A percentile compares a stretch with the other conserved stretches of the same genome.
These are phyloP conservation scores for Okapia johnstoni DNA, from an alignment of 2,113 vertebrate genomes.

Conservation along the genomic window DNA sequence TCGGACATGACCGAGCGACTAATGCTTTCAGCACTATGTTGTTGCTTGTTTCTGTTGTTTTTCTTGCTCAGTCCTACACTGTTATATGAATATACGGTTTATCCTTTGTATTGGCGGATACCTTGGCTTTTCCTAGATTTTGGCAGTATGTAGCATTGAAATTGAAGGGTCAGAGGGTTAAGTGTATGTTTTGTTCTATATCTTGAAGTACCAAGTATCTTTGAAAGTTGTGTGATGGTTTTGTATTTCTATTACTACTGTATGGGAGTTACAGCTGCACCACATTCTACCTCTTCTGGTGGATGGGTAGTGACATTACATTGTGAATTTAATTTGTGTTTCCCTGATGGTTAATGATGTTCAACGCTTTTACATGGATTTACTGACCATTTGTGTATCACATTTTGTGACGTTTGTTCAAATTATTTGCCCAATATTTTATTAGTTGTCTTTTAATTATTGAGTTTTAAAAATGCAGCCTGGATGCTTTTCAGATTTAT, in stretches of 20 bases:
- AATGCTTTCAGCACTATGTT: background rate
- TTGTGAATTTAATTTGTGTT: background rate
- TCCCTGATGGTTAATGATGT: background rate
- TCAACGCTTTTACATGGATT: background rate
- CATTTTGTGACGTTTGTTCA: background rate
- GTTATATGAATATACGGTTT: background rate
- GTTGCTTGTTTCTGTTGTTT: background rate
- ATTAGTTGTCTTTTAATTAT: background rate
- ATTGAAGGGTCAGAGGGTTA: background rate
- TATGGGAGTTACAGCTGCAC: background rate
- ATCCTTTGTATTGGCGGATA: background rate
- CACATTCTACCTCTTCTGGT: background rate
- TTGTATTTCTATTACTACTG: background rate
- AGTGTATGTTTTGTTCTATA: background rate
- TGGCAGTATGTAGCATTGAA: background rate
- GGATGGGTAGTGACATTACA: background rate
- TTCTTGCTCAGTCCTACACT: background rate
- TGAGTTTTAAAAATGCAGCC: background rate
- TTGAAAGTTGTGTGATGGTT: background rate
- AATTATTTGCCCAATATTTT: background rate
- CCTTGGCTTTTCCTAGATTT: background rate
- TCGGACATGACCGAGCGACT: background rate
- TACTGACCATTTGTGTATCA: background rate
- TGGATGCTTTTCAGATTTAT: background rate
- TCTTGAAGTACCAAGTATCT: background rate